A percentile compares a stretch with the other conserved stretches of the same genome.
Evolutionary conservation across 2,113 vertebrate species (phyloP).

Genomic region (Acrocephalus kingi): DNA sequence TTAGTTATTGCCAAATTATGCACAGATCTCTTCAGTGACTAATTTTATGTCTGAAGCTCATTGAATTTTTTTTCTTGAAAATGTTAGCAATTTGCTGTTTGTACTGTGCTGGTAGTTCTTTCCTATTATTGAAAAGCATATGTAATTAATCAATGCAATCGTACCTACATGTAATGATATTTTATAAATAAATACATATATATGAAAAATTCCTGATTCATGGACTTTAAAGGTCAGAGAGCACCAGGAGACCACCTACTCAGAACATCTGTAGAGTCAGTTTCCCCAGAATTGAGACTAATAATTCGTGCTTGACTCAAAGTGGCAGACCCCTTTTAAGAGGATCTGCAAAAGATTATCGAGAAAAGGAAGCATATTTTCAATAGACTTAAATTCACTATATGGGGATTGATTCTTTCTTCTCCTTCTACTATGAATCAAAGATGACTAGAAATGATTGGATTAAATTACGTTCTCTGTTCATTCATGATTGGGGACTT

Average conservation of each 20-base stretch:
- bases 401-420: not conserved
- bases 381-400: slow-evolving; percentile 11
- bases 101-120: not conserved
- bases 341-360: slow-evolving; percentile 52
- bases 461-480: not conserved
- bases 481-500: not conserved
- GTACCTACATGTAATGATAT: not conserved
- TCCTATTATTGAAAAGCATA: not conserved
- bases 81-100: slow-evolving; percentile 38
- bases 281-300: not conserved
- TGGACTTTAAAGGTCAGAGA: slow-evolving; percentile 26
- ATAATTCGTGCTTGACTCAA: slow-evolving; percentile 36
- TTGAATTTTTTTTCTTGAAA: not conserved
- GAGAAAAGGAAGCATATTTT: slow-evolving; percentile 35
- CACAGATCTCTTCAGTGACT: slow-evolving; percentile 36
- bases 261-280: slow-evolving; percentile 37
- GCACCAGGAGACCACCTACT: slow-evolving; percentile 44
- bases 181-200: slow-evolving; percentile 41
- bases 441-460: not conserved
- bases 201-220: slow-evolving; percentile 24
- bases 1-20: slow-evolving; percentile 62
- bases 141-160: slow-evolving; percentile 13
- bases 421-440: not conserved
- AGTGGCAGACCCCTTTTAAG: slow-evolving; percentile 36
- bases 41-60: slow-evolving; percentile 12